Evolutionary conservation across 1,140 invertebrate species (phyloP).

Genomic region (Macrosteles quadrilineatus): DNA sequence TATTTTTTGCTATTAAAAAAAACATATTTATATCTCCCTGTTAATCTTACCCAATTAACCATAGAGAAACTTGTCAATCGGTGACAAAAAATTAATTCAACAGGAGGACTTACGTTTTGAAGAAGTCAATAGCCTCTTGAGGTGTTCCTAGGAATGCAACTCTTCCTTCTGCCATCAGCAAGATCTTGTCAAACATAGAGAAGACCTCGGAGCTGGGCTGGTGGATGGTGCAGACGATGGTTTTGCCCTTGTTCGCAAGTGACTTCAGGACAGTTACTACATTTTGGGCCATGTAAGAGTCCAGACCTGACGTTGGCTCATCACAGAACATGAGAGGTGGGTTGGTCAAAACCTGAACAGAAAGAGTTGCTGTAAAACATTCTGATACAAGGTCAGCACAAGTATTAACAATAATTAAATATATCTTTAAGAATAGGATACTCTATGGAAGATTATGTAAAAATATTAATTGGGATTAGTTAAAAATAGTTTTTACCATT

Average conservation of each 20-base stretch:
- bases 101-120: conserved; percentile 78
- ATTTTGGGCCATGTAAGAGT: conserved; percentile 86
- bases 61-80: too few relatives aligned
- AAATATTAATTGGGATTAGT: too few relatives aligned
- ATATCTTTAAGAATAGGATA: too few relatives aligned
- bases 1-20: too few relatives aligned
- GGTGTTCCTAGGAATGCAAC: conserved; percentile 87
- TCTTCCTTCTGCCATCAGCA: conserved; percentile 90
- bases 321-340: conserved; percentile 96
- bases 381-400: too few relatives aligned
- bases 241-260: conserved; percentile 81
- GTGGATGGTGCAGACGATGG: conserved; percentile 93
- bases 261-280: conserved; percentile 83
- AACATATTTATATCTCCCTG: too few relatives aligned
- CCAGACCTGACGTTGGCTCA: conserved; percentile 90
- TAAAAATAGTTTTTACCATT: too few relatives aligned
- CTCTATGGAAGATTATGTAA: too few relatives aligned
- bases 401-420: too few relatives aligned
- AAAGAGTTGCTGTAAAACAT: neutral
- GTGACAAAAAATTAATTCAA: too few relatives aligned
- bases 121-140: conserved; percentile 77
- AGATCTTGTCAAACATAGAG: conserved; percentile 86
- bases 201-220: conserved; percentile 95
- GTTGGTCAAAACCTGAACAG: conserved; percentile 75
- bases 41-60: too few relatives aligned